These are phyloP conservation scores for Diabrotica undecimpunctata DNA, from an alignment of 1,140 invertebrate species.

Conservation along the genomic window DNA sequence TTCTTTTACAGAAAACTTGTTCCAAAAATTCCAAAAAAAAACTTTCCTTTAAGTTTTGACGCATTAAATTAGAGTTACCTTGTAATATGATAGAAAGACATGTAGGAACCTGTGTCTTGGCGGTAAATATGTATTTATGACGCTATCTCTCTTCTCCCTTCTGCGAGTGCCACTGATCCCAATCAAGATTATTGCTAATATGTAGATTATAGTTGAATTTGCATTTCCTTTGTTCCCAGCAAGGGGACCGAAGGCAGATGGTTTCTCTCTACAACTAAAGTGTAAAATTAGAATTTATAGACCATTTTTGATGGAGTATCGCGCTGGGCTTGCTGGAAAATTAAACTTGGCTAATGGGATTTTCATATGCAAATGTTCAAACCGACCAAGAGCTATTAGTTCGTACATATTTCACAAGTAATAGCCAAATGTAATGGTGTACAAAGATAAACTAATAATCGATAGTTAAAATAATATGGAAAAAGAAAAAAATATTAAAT, in stretches of 20 bases:
- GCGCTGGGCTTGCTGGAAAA: background rate
- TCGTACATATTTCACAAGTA: too few species aligned
- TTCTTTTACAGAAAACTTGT: too few species aligned
- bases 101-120: background rate
- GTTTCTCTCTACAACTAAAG: background rate
- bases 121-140: slow-evolving; percentile 6
- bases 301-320: background rate
- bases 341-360: background rate
- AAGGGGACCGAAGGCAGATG: slow-evolving; percentile 13
- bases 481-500: too few species aligned
- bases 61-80: too few species aligned
- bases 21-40: too few species aligned
- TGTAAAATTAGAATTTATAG: slow-evolving; percentile 1
- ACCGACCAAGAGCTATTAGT: too few species aligned
- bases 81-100: too few species aligned
- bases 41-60: too few species aligned
- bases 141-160: slow-evolving; percentile 4
- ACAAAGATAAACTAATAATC: too few species aligned
- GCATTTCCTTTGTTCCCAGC: slow-evolving; percentile 11
- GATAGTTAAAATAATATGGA: too few species aligned
- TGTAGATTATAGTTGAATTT: slow-evolving; percentile 16
- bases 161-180: slow-evolving; percentile 9
- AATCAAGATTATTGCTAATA: slow-evolving; percentile 21
- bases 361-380: background rate
- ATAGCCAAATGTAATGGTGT: too few species aligned